A percentile compares a stretch with the other conserved stretches of the same genome.
Conservation (phyloP, 2,888 invertebrate genomes). For the Pristionchus japonicus region DNA sequence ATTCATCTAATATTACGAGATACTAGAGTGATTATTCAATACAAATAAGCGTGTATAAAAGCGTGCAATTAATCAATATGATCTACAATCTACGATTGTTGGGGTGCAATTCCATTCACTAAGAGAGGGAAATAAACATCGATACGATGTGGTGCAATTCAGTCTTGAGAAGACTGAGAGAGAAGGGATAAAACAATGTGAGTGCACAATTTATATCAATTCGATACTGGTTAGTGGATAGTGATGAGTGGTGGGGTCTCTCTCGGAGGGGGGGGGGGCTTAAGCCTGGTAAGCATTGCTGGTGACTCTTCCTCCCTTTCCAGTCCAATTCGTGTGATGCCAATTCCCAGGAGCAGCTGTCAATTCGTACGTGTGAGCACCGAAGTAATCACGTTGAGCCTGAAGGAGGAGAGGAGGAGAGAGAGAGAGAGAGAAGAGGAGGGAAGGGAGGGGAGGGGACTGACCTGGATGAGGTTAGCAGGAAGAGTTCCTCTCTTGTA, state of each 20-base stretch:
- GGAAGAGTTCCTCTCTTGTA: slow-evolving; percentile 89
- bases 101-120: not conserved
- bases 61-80: slow-evolving; percentile 26
- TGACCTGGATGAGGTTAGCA: slow-evolving; percentile 91
- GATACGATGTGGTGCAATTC: slow-evolving; percentile 24
- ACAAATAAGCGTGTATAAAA: not conserved
- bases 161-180: not conserved
- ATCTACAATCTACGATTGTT: slow-evolving; percentile 37
- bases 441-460: slow-evolving; percentile 29
- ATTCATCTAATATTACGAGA: slow-evolving; percentile 31
- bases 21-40: slow-evolving; percentile 7
- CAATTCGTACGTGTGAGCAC: slow-evolving; percentile 97
- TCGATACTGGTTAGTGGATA: not conserved
- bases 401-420: slow-evolving; percentile 57
- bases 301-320: slow-evolving; percentile 94
- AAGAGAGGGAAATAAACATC: not conserved
- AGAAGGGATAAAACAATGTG: not conserved
- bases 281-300: slow-evolving; percentile 91
- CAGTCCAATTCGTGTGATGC: slow-evolving; percentile 97
- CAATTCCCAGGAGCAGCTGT: slow-evolving; percentile 88
- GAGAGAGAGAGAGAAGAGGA: slow-evolving; percentile 52
- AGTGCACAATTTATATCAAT: slow-evolving; percentile 19
- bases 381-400: slow-evolving; percentile 89
- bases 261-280: slow-evolving; percentile 25
- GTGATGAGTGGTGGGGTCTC: not conserved